Conservation (phyloP, 2,797 vertebrate genomes). For the Hippocampus kuda region DNA sequence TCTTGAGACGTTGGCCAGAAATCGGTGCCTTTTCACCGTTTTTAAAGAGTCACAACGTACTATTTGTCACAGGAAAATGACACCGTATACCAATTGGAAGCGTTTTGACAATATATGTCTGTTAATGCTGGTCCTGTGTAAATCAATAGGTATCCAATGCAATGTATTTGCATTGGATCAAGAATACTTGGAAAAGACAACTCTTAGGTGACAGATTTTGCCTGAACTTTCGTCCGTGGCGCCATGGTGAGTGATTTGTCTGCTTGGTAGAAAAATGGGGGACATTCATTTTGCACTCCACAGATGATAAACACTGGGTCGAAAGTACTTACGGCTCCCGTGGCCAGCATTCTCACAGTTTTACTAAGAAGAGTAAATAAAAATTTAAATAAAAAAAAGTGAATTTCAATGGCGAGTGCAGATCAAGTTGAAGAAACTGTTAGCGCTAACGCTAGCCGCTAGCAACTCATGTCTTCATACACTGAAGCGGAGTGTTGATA, state of each 20-base stretch:
- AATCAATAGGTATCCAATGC: too few species aligned
- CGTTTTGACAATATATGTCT: too few species aligned
- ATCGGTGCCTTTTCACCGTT: too few species aligned
- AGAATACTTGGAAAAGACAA: not conserved
- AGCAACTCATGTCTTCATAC: slow-evolving; percentile 17
- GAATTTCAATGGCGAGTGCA: not conserved
- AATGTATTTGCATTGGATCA: too few species aligned
- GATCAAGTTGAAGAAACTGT: not conserved
- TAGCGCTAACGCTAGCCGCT: slow-evolving; percentile 20
- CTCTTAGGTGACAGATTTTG: too few species aligned
- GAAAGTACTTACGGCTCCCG: slow-evolving; percentile 66
- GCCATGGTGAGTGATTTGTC: not conserved
- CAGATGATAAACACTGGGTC: not conserved
- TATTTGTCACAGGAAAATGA: too few species aligned
- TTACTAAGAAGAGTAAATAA: not conserved
- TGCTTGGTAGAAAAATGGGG: not conserved
- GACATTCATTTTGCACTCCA: not conserved
- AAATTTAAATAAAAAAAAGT: not conserved
- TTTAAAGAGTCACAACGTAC: too few species aligned
- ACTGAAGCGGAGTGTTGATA: not conserved
- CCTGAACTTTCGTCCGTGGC: not conserved
- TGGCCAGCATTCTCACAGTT: slow-evolving; percentile 65
- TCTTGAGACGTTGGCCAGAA: too few species aligned
- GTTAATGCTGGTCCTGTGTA: too few species aligned
- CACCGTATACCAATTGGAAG: too few species aligned